Base-by-base conservation (phyloP, 2,797 vertebrate species). In the Syngnathus acus region DNA sequence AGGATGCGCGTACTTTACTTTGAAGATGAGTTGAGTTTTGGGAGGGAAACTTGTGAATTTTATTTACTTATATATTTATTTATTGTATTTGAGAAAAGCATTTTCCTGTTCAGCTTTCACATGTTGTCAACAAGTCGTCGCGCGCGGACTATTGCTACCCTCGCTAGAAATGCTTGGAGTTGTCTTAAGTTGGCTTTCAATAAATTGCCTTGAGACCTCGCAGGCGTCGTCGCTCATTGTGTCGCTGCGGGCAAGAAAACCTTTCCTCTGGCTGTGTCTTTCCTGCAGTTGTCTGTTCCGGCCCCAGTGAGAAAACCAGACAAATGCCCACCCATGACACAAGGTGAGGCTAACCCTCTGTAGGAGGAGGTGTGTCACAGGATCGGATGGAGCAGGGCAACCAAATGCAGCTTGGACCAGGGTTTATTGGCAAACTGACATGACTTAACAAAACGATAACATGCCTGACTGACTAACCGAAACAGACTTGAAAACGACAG, bases 251-350 rank as follows among this genome's bases (percentile, higher is more conserved):
- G 73, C 73, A 78, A 68, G 48, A 73, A 68, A 47, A 23, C n/a
- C 3, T 72, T 2, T 32, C 32, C 40, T 76, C 65, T 71, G 68
- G 74, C 74, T 68, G 69, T 75, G 64, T 80, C 68, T 78, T 85
- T 86, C 83, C 87, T 81, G 78, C 60, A 5, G 19, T n/a, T 83
- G 82, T 83, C 71, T 43, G 26, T 0, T 32, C 9, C 5, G 54
- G 54, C 37, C 50, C 11, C 9, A 40, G 3, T 6, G n/a, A 32
- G 17, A 4, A 60, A 43, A 59, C 51, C 55, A 48, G 17, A 48
- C 47, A 48, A 48, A 48, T 6, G 6, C 16, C 32, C 32, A 32
- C 26, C 26, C 3, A 32, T 32, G 26, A 32, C 32, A 32, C 32
- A 32, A 32, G 32, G 32, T 32, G 32, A 32, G 32, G 32, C 32